Conservation (phyloP, 2,113 vertebrate genomes). For the Percina caprodes region DNA sequence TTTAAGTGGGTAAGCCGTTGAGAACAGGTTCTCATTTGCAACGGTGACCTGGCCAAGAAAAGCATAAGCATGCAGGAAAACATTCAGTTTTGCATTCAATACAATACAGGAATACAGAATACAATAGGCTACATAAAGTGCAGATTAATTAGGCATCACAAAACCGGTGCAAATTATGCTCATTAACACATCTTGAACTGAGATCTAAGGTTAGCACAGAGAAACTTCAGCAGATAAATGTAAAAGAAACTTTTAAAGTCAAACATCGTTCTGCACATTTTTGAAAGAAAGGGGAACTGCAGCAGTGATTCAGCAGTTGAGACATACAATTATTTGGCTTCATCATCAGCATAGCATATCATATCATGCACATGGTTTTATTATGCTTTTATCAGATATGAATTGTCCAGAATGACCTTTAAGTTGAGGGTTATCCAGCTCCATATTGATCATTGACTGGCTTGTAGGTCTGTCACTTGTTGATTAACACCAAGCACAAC, state of each 20-base stretch:
- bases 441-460: conserved; percentile 35
- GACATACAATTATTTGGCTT: background rate
- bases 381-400: background rate
- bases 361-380: background rate
- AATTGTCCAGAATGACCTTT: conserved; percentile 23
- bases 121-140: no score
- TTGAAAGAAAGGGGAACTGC: background rate
- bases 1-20: no score
- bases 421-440: conserved; percentile 21
- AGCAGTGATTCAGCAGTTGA: background rate
- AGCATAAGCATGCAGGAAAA: no score
- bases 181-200: background rate
- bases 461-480: conserved; percentile 30
- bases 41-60: no score
- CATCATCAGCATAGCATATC: background rate
- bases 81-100: no score
- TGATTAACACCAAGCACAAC: conserved; percentile 10
- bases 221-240: background rate
- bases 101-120: no score
- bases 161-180: background rate
- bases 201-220: background rate
- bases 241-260: background rate
- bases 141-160: no score
- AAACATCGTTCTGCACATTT: background rate
- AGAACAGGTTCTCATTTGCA: no score